phyloP scores from a whole-genome alignment of 2,888 invertebrate genomes.

The Drosophila neoperkinsi region DNA sequence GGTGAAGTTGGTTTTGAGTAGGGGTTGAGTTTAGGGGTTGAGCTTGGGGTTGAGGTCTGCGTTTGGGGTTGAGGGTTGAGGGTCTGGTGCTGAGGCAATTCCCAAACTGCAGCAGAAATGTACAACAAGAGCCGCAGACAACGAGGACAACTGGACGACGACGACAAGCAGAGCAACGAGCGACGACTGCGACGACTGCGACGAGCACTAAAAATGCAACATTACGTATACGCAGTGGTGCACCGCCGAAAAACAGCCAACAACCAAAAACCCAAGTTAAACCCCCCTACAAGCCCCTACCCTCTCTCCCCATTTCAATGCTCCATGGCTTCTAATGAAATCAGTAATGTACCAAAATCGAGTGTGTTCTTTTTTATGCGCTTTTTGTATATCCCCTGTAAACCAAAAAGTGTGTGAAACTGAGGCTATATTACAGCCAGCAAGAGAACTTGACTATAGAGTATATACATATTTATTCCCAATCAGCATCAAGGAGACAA shows the following conservation, averaged over 20 bases:
- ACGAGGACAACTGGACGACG: conserved; percentile 38
- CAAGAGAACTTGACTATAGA: background rate
- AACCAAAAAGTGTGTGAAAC: background rate
- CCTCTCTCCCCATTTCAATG: conserved; percentile 21
- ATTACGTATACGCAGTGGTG: conserved; percentile 81
- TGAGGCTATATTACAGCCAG: background rate
- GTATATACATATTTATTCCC: background rate
- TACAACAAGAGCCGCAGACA: conserved; percentile 78
- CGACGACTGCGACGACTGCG: conserved; percentile 34
- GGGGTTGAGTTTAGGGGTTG: background rate
- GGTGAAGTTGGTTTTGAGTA: background rate
- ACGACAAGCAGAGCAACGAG: conserved; percentile 3
- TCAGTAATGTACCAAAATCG: conserved; percentile 58
- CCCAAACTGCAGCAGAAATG: conserved; percentile 81
- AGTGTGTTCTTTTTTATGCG: conserved; percentile 15
- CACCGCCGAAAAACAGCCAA: conserved; percentile 61
- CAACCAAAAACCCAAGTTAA: conserved; percentile 11
- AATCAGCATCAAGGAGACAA: background rate
- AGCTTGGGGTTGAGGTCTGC: background rate
- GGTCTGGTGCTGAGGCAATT: conserved; percentile 60
- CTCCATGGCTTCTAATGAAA: conserved; percentile 62
- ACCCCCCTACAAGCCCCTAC: conserved; percentile 4
- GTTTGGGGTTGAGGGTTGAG: conserved; percentile 2
- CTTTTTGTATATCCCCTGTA: conserved; percentile 18
- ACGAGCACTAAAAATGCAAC: conserved; percentile 71